Base-by-base conservation (phyloP, 2,888 invertebrate species). In the Cataglyphis altisquamis region DNA sequence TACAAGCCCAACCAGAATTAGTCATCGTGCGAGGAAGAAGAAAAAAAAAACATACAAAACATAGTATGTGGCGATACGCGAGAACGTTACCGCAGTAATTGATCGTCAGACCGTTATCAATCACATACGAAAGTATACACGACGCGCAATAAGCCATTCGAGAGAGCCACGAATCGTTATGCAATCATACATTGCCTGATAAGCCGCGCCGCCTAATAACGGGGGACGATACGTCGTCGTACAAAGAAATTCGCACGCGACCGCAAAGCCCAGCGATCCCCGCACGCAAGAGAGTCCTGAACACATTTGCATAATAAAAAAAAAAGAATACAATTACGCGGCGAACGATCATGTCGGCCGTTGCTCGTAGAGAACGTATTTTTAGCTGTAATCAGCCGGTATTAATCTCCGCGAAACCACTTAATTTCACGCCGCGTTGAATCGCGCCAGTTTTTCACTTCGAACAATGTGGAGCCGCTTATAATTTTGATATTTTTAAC, bases 1-100 rank as follows among this genome's bases (percentile, higher is more conserved):
- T 86, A 86, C 64, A 72, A 60, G 45, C 52, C 32, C 68, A 9
- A 5, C 45, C 36, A 18, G 32, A 89, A 89, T 89, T 89, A 89
- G 89, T 89, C 83, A 66, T 77, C 77, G 82, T 84, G 64, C 41
- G 41, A 84, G 81, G 62, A 67, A 80, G 21, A 29, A 48, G 32
- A 29, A 55, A 52, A 8, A 52, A 52, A 52, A 48, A 48, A n/a
- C 18, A n/a, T 48, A n/a, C 18, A 18, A 41, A 41, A 41, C 10
- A 41, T 41, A 48, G 8, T 18, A 48, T n/a, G 45, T 62, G 64
- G 77, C 80, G 78, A 82, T 88, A 87, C 78, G 89, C 55, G 84
- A 63, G 67, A 70, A 81, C 66, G 84, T 85, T 82, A 60, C 81
- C 70, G 21, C 21, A 12, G 41, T 82, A 77, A 82, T 82, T 77